phyloP scores from a whole-genome alignment of 2,888 invertebrate species.

The Conops quadrifasciatus region DNA sequence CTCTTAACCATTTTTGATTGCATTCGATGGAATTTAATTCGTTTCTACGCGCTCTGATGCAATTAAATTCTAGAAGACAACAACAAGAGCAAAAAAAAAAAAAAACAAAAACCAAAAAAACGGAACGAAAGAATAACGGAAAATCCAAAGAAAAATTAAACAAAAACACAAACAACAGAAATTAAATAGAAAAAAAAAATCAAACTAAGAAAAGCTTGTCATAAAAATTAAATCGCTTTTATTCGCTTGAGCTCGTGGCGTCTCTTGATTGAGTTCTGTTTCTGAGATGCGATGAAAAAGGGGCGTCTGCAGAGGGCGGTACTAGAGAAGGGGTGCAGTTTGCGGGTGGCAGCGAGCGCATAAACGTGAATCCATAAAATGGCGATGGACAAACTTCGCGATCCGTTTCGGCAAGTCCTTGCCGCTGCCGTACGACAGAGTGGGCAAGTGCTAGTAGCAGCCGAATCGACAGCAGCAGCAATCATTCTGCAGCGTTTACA shows the following conservation, averaged over 20 bases:
- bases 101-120: background rate
- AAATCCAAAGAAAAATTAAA: background rate
- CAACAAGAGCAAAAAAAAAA: background rate
- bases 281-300: background rate
- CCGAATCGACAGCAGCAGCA: background rate
- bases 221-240: constrained; percentile 36
- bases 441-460: background rate
- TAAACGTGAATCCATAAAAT: constrained; percentile 53
- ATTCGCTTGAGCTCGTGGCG: constrained; percentile 24
- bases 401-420: constrained; percentile 8
- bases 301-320: background rate
- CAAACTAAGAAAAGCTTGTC: constrained; percentile 30
- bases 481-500: constrained; percentile 17
- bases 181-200: constrained; percentile 9
- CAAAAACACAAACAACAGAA: background rate
- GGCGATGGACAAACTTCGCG: constrained; percentile 33
- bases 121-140: background rate
- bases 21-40: constrained; percentile 24
- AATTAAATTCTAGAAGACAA: constrained; percentile 14
- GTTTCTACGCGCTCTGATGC: constrained; percentile 18
- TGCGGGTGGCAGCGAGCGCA: constrained; percentile 9
- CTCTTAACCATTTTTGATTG: constrained; percentile 4
- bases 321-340: background rate
- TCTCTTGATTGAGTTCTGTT: constrained; percentile 5
- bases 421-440: background rate